Conservation (phyloP, 2,113 vertebrate genomes). For the Larimichthys polyactis region DNA sequence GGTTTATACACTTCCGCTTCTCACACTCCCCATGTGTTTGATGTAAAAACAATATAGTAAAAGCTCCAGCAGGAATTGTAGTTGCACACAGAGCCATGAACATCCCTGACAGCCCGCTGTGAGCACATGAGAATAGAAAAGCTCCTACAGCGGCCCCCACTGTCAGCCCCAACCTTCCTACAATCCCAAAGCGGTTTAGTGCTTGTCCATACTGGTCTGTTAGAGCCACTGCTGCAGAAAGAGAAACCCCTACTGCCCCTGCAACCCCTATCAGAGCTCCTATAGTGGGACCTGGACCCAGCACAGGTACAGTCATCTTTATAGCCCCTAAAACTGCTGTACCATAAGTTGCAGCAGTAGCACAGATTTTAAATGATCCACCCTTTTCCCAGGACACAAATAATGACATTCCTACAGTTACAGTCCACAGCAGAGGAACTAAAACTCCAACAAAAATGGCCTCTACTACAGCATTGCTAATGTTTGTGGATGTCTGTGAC, state of each 20-base stretch:
- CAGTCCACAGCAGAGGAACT: neutral
- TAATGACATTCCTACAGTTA: conserved; percentile 1
- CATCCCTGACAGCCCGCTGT: neutral
- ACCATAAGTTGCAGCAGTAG: neutral
- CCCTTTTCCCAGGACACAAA: neutral
- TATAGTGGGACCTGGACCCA: conserved; percentile 31
- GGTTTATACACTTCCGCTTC: too few species aligned
- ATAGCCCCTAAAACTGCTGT: neutral
- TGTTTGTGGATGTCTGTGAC: neutral
- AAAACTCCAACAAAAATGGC: conserved; percentile 29
- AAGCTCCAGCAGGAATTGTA: neutral
- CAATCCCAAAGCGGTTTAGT: neutral
- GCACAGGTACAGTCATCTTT: neutral
- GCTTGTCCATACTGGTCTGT: neutral
- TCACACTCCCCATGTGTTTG: too few species aligned
- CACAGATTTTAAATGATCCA: neutral
- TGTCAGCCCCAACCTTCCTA: conserved; percentile 18
- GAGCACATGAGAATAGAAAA: conserved; percentile 2
- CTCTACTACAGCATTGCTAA: neutral
- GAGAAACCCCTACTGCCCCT: conserved; percentile 34
- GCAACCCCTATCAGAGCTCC: conserved; percentile 39
- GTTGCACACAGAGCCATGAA: conserved; percentile 23
- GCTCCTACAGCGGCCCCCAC: conserved; percentile 31
- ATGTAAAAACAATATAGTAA: neutral
- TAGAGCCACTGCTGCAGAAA: conserved; percentile 19